These are phyloP conservation scores for Zosterops lateralis DNA, from an alignment of 2,113 vertebrate genomes.

Conservation along the genomic window DNA sequence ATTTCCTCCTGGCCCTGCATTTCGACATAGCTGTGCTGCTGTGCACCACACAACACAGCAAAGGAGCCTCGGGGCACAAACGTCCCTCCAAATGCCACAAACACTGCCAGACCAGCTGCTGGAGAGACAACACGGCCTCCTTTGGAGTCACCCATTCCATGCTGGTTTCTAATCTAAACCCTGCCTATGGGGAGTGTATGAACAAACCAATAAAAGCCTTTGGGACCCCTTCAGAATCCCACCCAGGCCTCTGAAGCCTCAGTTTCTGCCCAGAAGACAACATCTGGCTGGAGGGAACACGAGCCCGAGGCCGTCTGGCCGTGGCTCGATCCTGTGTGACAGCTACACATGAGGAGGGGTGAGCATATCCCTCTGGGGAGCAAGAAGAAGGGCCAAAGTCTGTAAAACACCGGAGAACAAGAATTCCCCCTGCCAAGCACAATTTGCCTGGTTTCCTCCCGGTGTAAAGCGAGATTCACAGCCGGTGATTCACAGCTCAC, in stretches of 20 bases:
- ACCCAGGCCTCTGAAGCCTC: not conserved
- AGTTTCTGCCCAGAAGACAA: not conserved
- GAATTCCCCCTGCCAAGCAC: constrained; percentile 36
- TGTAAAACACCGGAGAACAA: not conserved
- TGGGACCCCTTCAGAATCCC: not conserved
- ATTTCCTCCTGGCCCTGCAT: not conserved
- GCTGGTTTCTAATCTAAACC: not conserved
- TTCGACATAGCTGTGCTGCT: not conserved
- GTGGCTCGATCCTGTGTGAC: not conserved
- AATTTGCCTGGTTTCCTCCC: constrained; percentile 34
- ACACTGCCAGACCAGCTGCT: not conserved
- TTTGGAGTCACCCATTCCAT: not conserved
- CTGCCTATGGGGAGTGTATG: not conserved
- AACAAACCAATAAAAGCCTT: not conserved
- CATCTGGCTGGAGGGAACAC: not conserved
- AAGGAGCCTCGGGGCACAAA: not conserved
- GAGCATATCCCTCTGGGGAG: constrained; percentile 1
- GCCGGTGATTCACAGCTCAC: constrained; percentile 61
- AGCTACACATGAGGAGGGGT: not conserved
- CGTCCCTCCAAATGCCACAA: not conserved
- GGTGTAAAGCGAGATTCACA: not conserved
- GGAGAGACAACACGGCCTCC: not conserved
- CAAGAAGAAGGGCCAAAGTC: constrained; percentile 26
- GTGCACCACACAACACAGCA: not conserved
- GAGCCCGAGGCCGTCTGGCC: not conserved